Evolutionary conservation across 2,888 invertebrate genomes (phyloP).

Genomic region (Spatulosminthurus flaviceps): DNA sequence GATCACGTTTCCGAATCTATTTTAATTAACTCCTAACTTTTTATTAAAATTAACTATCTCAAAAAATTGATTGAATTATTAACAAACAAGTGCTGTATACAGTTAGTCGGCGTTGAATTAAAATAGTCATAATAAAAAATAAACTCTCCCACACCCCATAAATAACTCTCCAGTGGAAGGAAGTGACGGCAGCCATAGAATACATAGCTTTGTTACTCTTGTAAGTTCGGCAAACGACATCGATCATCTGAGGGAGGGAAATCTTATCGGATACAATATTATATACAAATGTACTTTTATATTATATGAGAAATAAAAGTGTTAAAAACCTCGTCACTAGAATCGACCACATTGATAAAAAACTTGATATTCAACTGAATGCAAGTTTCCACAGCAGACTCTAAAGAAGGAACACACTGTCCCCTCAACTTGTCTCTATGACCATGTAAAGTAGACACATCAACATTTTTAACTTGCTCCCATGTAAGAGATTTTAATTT

Average conservation of each 20-base stretch:
- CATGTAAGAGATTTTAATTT: constrained; percentile 72
- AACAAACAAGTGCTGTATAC: background rate
- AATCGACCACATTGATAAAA: constrained; percentile 82
- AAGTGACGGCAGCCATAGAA: constrained; percentile 75
- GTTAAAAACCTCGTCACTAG: constrained; percentile 65
- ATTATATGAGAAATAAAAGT: background rate
- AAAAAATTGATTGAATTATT: background rate
- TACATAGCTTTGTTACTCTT: constrained; percentile 73
- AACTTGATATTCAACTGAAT: constrained; percentile 74
- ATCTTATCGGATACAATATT: no score
- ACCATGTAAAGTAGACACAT: constrained; percentile 76
- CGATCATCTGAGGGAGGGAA: no score
- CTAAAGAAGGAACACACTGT: constrained; percentile 75
- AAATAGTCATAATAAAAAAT: background rate
- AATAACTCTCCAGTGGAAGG: constrained; percentile 77
- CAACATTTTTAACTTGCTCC: constrained; percentile 73
- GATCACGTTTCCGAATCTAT: constrained; percentile 64
- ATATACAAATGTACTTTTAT: no score
- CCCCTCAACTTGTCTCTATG: constrained; percentile 73
- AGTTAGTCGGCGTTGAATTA: background rate
- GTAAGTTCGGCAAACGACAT: constrained; percentile 72
- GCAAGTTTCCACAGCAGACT: constrained; percentile 76
- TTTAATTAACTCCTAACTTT: background rate
- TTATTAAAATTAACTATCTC: background rate
- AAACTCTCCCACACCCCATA: constrained; percentile 71